These are phyloP conservation scores for Leptinotarsa peninsularis DNA, from an alignment of 2,888 invertebrate genomes.

Conservation along the genomic window DNA sequence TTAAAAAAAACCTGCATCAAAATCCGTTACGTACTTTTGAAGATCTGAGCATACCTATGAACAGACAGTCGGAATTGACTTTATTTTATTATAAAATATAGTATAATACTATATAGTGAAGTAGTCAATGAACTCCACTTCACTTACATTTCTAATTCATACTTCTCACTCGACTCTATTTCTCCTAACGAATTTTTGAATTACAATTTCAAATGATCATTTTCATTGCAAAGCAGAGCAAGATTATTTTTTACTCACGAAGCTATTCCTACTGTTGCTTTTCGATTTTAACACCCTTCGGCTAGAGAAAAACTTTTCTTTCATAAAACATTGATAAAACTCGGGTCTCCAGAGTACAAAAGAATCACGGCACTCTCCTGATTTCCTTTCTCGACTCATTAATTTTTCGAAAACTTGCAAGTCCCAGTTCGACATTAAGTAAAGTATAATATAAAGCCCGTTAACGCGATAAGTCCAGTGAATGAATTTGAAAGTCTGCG, in stretches of 20 bases:
- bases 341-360: slow-evolving; percentile 1
- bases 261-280: neutral
- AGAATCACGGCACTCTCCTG: slow-evolving; percentile 15
- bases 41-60: no score
- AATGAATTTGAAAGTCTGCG: slow-evolving; percentile 46
- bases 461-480: slow-evolving; percentile 38
- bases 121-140: no score
- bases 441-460: slow-evolving; percentile 34
- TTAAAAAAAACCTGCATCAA: no score
- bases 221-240: neutral
- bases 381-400: slow-evolving; percentile 21
- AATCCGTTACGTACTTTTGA: no score
- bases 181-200: no score
- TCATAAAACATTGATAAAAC: neutral
- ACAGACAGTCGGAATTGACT: no score
- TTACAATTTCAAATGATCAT: neutral
- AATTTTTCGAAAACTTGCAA: slow-evolving; percentile 32
- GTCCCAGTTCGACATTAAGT: slow-evolving; percentile 36
- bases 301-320: neutral
- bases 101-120: no score
- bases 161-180: no score
- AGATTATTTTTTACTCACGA: neutral
- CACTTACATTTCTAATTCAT: no score
- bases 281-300: neutral
- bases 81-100: no score